Conservation (phyloP, 2,797 vertebrate genomes). For the Glossophaga mutica region DNA sequence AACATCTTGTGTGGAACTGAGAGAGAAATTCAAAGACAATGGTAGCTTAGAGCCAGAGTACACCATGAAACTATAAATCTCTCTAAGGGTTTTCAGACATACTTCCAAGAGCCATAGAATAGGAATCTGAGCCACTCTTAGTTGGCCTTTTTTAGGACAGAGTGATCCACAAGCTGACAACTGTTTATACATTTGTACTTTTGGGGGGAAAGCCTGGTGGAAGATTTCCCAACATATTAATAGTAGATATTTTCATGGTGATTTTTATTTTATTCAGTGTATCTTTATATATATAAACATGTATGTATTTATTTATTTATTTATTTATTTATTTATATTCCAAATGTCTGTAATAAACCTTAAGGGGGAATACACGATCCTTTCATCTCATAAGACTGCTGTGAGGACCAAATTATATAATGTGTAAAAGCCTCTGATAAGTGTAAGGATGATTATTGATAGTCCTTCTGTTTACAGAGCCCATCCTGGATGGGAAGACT, state of each 20-base stretch:
- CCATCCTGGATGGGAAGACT: neutral
- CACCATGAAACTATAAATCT: neutral
- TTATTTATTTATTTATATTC: neutral
- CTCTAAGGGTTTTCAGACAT: neutral
- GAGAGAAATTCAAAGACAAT: neutral
- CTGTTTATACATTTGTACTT: neutral
- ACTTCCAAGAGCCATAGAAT: neutral
- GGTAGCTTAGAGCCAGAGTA: neutral
- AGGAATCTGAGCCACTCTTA: neutral
- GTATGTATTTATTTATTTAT: too few species aligned
- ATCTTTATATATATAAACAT: neutral
- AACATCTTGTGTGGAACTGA: neutral
- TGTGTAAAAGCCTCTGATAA: neutral
- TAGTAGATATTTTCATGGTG: neutral
- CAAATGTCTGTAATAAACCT: neutral
- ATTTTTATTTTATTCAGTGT: neutral
- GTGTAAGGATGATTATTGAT: neutral
- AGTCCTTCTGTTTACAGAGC: neutral
- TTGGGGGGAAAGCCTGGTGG: neutral
- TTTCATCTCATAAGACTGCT: neutral
- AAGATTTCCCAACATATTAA: neutral
- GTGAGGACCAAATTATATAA: neutral
- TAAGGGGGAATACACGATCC: neutral
- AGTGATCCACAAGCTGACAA: neutral
- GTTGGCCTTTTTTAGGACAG: neutral